These are phyloP conservation scores for Agriotes lineatus DNA, from an alignment of 2,888 invertebrate species.

Conservation along the genomic window DNA sequence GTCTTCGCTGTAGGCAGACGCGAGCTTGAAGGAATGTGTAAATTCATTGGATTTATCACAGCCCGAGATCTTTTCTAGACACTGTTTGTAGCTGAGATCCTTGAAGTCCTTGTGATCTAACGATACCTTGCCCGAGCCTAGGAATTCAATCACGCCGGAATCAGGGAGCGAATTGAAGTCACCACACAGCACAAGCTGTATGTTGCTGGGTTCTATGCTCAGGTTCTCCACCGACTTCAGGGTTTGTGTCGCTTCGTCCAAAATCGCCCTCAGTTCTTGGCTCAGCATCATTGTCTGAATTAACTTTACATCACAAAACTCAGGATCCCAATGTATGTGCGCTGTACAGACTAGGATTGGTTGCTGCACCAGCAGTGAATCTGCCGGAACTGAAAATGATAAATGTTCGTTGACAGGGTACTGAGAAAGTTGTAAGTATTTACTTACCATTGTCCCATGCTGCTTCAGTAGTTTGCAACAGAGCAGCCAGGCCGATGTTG, in stretches of 20 bases:
- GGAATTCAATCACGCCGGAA: slow-evolving; percentile 97
- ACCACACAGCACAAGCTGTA: slow-evolving; percentile 95
- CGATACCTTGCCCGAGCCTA: slow-evolving; percentile 90
- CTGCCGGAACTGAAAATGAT: slow-evolving; percentile 70
- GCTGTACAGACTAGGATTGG: slow-evolving; percentile 97
- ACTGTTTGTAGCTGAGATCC: slow-evolving; percentile 91
- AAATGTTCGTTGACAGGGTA: too few species aligned
- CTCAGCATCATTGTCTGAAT: slow-evolving; percentile 99
- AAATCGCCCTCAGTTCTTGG: slow-evolving; percentile 89
- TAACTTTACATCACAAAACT: slow-evolving; percentile 98
- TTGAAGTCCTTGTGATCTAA: slow-evolving; percentile 97
- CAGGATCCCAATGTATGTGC: slow-evolving; percentile 99
- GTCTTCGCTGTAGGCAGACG: slow-evolving; percentile 94
- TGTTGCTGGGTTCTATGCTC: slow-evolving; percentile 81
- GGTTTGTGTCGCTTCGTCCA: slow-evolving; percentile 87
- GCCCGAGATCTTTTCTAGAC: slow-evolving; percentile 86
- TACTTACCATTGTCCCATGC: slow-evolving; percentile 90
- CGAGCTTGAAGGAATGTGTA: slow-evolving; percentile 95
- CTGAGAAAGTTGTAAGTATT: neutral
- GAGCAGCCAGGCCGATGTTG: slow-evolving; percentile 96
- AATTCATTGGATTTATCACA: slow-evolving; percentile 89
- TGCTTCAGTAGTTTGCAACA: slow-evolving; percentile 93
- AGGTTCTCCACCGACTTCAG: slow-evolving; percentile 77
- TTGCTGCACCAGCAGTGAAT: slow-evolving; percentile 82
- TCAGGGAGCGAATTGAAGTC: slow-evolving; percentile 99